These are phyloP conservation scores for Crioceris asparagi DNA, from an alignment of 2,888 invertebrate genomes.

Conservation along the genomic window DNA sequence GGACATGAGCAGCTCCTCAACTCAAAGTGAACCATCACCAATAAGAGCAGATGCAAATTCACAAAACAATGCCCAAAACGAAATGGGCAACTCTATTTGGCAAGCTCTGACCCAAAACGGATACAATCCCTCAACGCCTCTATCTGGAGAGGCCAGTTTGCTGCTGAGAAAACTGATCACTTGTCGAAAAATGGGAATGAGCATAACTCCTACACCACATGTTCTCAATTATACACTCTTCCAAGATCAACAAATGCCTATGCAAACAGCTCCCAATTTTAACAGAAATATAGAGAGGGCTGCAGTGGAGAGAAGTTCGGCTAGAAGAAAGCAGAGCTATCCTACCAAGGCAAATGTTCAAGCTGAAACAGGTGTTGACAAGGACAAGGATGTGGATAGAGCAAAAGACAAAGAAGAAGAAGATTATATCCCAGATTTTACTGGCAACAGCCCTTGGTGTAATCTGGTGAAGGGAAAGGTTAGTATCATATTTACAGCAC, in stretches of 20 bases:
- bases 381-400: conserved; percentile 20
- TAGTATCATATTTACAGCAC: too few relatives aligned
- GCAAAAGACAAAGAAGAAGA: too few relatives aligned
- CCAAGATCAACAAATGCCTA: conserved; percentile 1
- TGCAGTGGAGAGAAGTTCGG: conserved; percentile 38
- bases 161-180: conserved; percentile 64
- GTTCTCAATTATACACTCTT: conserved; percentile 21
- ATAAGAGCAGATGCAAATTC: conserved; percentile 27
- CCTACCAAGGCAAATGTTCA: conserved; percentile 51
- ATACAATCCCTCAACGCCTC: conserved; percentile 26
- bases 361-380: conserved; percentile 17
- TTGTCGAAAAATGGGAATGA: conserved; percentile 59
- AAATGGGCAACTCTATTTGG: conserved; percentile 40
- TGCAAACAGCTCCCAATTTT: background rate
- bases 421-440: conserved; percentile 31
- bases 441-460: conserved; percentile 37
- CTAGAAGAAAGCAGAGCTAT: conserved; percentile 71
- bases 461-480: conserved; percentile 34
- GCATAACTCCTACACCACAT: conserved; percentile 44
- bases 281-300: conserved; percentile 4
- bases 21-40: conserved; percentile 33
- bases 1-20: conserved; percentile 34
- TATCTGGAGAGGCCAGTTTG: conserved; percentile 64
- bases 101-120: conserved; percentile 50
- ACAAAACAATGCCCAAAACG: conserved; percentile 32